These are phyloP conservation scores for Cyrtodaria siliqua DNA, from an alignment of 2,888 invertebrate genomes.

Conservation along the genomic window DNA sequence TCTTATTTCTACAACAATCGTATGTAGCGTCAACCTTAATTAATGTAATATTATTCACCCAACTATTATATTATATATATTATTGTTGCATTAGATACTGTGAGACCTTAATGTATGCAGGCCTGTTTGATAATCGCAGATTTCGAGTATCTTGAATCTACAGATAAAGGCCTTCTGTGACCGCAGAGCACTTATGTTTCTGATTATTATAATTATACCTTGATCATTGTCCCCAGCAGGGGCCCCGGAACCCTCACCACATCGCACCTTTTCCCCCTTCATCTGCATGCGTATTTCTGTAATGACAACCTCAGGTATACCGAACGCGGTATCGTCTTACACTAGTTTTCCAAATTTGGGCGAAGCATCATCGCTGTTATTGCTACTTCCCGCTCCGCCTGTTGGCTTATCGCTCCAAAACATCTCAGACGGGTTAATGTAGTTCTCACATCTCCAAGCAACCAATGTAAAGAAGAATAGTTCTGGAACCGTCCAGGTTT, in stretches of 20 bases:
- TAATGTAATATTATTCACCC: no score
- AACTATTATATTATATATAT: no score
- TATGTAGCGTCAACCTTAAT: no score
- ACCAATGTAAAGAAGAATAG: conserved; percentile 52
- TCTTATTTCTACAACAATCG: no score
- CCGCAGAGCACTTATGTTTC: no score
- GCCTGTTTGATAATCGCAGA: no score
- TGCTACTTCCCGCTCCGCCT: conserved; percentile 24
- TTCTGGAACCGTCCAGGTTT: conserved; percentile 54
- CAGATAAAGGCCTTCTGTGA: no score
- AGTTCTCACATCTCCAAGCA: conserved; percentile 42
- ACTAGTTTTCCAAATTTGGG: conserved; percentile 66
- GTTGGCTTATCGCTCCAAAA: conserved; percentile 48
- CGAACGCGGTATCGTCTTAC: conserved; percentile 56
- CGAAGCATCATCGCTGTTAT: conserved; percentile 45
- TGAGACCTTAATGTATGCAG: no score
- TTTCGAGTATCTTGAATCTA: no score
- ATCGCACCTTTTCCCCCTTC: conserved; percentile 8
- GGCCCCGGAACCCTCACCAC: conserved; percentile 2
- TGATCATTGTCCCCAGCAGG: background rate
- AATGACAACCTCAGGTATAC: conserved; percentile 46
- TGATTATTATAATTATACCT: no score
- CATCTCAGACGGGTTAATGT: conserved; percentile 44
- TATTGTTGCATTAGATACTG: no score
- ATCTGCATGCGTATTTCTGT: conserved; percentile 24